phyloP scores from a whole-genome alignment of 2,113 vertebrate genomes.

The Pogona vitticeps region DNA sequence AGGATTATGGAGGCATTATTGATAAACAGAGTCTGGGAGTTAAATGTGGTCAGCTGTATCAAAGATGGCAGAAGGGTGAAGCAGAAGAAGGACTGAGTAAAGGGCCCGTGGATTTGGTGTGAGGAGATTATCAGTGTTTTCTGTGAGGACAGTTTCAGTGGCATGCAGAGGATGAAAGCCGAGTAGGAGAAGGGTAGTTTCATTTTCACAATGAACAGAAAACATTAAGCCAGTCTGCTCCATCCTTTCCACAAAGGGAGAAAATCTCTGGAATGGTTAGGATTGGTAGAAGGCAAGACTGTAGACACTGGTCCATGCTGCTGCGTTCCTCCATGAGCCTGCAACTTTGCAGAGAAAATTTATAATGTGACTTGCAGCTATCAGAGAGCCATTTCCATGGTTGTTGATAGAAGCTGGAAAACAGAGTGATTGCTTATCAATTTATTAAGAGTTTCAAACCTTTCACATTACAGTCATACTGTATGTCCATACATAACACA shows the following conservation, averaged over 20 bases:
- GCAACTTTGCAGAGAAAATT: neutral
- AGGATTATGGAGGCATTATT: no score
- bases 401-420: neutral
- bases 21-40: no score
- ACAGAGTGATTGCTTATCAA: neutral
- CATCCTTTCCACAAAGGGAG: neutral
- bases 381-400: neutral
- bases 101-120: no score
- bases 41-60: no score
- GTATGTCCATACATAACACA: neutral
- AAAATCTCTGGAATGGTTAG: neutral
- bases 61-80: no score
- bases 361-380: neutral
- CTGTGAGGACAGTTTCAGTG: no score
- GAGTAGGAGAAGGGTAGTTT: neutral
- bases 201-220: neutral
- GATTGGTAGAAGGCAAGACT: no score
- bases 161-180: no score
- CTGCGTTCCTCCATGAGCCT: neutral
- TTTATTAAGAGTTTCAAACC: neutral
- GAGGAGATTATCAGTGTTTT: no score
- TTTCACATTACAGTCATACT: neutral
- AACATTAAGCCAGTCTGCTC: neutral
- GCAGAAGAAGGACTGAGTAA: no score
- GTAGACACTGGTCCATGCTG: neutral